Percentiles rank a stretch among this genome's conserved stretches.
phyloP scores from a whole-genome alignment of 2,113 vertebrate genomes.

The Taurulus bubalis region DNA sequence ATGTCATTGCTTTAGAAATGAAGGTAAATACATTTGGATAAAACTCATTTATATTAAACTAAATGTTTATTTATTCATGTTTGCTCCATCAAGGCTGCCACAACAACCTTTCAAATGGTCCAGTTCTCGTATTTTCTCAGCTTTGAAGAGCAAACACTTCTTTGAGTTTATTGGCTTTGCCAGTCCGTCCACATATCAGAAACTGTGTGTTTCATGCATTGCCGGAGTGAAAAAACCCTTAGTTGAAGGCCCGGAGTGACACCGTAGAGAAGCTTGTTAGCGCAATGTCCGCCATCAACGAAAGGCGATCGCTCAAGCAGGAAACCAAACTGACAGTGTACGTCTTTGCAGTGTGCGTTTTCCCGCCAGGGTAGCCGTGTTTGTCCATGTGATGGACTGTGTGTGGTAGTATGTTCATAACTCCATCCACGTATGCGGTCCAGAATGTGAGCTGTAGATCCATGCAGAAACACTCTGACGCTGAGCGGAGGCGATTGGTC shows the following conservation, averaged over 20 bases:
- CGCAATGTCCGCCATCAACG: slow-evolving; percentile 40
- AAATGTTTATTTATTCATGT: neutral
- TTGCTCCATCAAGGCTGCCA: neutral
- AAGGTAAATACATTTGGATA: neutral
- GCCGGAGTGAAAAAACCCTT: neutral
- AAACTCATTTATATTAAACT: neutral
- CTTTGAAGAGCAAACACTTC: neutral
- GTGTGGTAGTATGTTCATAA: neutral
- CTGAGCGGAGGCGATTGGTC: slow-evolving; percentile 17
- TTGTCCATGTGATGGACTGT: neutral
- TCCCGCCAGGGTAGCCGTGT: neutral
- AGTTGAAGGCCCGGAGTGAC: slow-evolving; percentile 15
- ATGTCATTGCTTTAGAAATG: neutral
- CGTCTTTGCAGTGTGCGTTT: slow-evolving; percentile 4
- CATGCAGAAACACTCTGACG: slow-evolving; percentile 23
- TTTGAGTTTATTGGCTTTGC: neutral
- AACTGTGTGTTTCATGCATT: neutral
- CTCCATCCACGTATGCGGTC: neutral
- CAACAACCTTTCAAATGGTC: neutral
- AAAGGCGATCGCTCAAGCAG: slow-evolving; percentile 32
- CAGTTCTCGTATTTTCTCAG: neutral
- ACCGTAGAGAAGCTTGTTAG: slow-evolving; percentile 50
- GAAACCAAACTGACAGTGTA: slow-evolving; percentile 45
- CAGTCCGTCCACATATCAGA: slow-evolving; percentile 32
- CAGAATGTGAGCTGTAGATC: neutral